A percentile compares a stretch with the other conserved stretches of the same genome.
Conservation (phyloP, 1,140 invertebrate genomes). For the Mamestra configurata region DNA sequence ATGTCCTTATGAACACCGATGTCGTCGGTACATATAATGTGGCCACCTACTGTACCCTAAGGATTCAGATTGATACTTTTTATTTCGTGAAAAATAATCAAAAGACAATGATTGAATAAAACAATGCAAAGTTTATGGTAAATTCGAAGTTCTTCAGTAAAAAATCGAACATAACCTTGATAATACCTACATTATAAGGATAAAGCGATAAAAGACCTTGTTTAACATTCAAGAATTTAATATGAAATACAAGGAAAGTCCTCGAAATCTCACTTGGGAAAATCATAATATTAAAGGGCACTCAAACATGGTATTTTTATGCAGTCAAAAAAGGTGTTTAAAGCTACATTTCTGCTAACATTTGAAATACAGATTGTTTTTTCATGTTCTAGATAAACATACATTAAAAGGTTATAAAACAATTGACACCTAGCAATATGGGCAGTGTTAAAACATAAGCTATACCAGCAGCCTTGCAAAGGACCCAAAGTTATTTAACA, state of each 20-base stretch:
- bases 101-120: no score
- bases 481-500: constrained; percentile 21
- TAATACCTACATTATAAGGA: constrained; percentile 20
- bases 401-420: neutral
- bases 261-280: neutral
- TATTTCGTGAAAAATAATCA: no score
- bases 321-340: no score
- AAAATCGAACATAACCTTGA: constrained; percentile 1
- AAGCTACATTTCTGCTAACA: no score
- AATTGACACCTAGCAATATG: constrained; percentile 1
- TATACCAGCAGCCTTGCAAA: constrained; percentile 4
- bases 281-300: neutral
- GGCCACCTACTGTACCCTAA: no score
- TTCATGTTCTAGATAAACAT: no score
- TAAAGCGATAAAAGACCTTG: neutral
- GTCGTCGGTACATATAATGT: no score
- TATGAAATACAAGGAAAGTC: neutral
- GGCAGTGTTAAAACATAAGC: neutral
- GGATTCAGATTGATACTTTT: no score
- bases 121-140: neutral
- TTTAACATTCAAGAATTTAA: constrained; percentile 18
- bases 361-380: no score
- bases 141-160: neutral
- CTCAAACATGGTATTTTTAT: no score
- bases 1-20: no score